Conservation (phyloP, 2,888 invertebrate species). For the Empis livida region DNA sequence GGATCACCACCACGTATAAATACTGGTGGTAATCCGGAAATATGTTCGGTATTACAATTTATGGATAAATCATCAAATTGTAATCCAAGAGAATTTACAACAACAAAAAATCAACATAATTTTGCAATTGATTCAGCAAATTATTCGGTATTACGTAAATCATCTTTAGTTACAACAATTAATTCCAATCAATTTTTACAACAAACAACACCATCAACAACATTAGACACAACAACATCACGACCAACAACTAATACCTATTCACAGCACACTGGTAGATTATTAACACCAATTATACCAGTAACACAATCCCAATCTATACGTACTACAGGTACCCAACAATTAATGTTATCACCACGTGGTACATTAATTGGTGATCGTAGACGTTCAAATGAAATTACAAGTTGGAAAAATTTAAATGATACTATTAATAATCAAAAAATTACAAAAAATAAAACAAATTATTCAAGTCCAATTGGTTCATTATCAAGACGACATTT, state of each 20-base stretch:
- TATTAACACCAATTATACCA: neutral
- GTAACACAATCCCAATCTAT: neutral
- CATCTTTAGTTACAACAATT: no score
- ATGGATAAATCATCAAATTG: no score
- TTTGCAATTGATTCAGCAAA: no score
- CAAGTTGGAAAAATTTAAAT: neutral
- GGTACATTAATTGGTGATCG: neutral
- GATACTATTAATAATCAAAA: neutral
- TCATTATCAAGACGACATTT: conserved; percentile 22
- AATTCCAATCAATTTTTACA: neutral
- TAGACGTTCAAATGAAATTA: neutral
- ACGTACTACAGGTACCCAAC: neutral
- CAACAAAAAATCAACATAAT: no score
- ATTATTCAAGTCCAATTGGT: no score
- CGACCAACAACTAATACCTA: no score
- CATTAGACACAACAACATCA: no score
- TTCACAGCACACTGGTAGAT: neutral
- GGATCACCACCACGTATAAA: neutral
- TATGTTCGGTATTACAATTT: no score
- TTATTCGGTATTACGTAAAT: no score
- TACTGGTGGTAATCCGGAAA: no score
- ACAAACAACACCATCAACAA: no score
- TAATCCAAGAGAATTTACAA: no score
- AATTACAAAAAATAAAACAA: neutral
- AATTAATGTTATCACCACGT: neutral